Percentiles rank a stretch among this genome's conserved stretches.
Conservation (phyloP, 1,140 invertebrate species). For the Gryllus bimaculatus region DNA sequence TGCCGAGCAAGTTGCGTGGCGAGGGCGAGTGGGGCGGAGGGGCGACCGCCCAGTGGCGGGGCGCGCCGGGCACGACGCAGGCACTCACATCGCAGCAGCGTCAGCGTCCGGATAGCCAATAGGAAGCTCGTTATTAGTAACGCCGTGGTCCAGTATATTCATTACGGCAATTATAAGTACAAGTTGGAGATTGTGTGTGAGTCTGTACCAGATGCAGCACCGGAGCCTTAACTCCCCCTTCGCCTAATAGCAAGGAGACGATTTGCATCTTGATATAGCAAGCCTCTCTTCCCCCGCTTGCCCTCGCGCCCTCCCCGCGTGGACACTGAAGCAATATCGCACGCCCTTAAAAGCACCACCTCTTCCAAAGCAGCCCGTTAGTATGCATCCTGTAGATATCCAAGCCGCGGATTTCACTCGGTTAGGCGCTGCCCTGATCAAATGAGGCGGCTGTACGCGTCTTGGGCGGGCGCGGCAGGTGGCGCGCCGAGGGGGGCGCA, state of each 20-base stretch:
- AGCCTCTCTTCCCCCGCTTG: neutral
- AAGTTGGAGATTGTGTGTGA: neutral
- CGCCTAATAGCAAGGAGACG: neutral
- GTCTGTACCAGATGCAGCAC: neutral
- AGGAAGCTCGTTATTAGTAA: neutral
- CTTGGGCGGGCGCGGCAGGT: neutral
- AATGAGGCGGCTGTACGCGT: neutral
- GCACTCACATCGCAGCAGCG: neutral
- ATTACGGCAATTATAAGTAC: constrained; percentile 5
- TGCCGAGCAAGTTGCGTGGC: too few relatives aligned
- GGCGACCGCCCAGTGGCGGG: too few relatives aligned
- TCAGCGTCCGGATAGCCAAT: neutral
- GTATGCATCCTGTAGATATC: neutral
- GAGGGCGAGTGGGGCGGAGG: too few relatives aligned
- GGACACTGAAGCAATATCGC: neutral
- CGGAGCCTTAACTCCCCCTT: neutral
- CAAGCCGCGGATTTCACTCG: neutral
- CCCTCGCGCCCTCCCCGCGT: neutral
- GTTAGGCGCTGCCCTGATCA: neutral
- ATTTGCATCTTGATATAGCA: constrained; percentile 5
- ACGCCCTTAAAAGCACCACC: neutral
- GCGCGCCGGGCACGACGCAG: neutral
- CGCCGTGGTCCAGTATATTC: neutral
- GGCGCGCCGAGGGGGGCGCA: neutral
- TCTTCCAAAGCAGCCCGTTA: neutral